phyloP scores from a whole-genome alignment of 1,140 invertebrate species.

The Drosophila sucinea region DNA sequence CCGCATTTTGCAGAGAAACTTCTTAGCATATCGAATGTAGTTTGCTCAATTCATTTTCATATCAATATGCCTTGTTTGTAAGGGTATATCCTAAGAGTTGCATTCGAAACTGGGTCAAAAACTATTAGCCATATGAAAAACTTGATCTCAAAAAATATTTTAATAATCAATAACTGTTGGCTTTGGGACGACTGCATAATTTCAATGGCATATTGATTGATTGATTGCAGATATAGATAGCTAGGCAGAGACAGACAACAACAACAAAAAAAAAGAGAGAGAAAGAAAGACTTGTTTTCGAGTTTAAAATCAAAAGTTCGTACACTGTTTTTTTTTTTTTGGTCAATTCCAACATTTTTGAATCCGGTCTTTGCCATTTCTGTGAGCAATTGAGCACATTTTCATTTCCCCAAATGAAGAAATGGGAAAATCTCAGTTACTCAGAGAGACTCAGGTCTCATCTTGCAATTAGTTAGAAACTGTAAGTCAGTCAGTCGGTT shows the following conservation, averaged over 20 bases:
- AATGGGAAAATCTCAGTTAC: neutral
- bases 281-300: neutral
- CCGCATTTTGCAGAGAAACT: too few species aligned
- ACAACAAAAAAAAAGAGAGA: slow-evolving; percentile 18
- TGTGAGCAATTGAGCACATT: too few species aligned
- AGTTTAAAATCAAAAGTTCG: neutral
- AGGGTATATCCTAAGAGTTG: slow-evolving; percentile 8
- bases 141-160: slow-evolving; percentile 55
- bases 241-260: slow-evolving; percentile 25
- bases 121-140: slow-evolving; percentile 58
- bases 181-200: slow-evolving; percentile 44
- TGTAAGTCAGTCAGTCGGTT: neutral
- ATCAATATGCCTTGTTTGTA: neutral
- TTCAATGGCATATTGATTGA: slow-evolving; percentile 67
- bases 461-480: slow-evolving; percentile 5
- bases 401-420: slow-evolving; percentile 1
- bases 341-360: neutral
- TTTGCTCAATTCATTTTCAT: too few species aligned
- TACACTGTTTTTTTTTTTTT: neutral
- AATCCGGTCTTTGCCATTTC: slow-evolving; percentile 2
- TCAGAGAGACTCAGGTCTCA: neutral
- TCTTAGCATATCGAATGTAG: too few species aligned
- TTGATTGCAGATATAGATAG: slow-evolving; percentile 29
- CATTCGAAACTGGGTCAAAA: slow-evolving; percentile 66
- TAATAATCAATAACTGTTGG: slow-evolving; percentile 49